These are phyloP conservation scores for Petrophora chlorosata DNA, from an alignment of 2,888 invertebrate species.

Conservation along the genomic window DNA sequence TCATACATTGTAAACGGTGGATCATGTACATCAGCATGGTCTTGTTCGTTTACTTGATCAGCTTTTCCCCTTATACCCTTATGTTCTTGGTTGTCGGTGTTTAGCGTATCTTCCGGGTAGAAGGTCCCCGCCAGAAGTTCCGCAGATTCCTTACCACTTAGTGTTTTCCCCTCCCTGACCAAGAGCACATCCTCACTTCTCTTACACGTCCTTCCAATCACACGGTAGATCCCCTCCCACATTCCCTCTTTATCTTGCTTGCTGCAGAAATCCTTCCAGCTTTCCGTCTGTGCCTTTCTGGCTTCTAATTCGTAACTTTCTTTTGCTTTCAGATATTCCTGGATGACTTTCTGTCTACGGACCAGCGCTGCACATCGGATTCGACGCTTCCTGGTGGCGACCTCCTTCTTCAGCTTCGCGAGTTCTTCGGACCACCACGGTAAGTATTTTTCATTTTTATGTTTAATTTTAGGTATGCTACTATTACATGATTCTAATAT, in stretches of 20 bases:
- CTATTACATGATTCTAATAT: neutral
- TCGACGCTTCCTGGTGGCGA: too few species aligned
- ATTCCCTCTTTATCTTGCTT: slow-evolving; percentile 21
- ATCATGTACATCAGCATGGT: neutral
- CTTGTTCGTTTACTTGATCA: neutral
- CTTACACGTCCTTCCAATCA: slow-evolving; percentile 5
- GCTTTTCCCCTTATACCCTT: neutral
- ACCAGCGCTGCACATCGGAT: slow-evolving; percentile 25
- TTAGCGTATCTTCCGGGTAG: slow-evolving; percentile 8
- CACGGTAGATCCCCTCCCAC: too few species aligned
- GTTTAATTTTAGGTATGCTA: slow-evolving; percentile 3
- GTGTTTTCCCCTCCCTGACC: neutral
- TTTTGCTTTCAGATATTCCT: slow-evolving; percentile 26
- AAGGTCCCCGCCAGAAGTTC: slow-evolving; percentile 14
- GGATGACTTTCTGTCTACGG: slow-evolving; percentile 23
- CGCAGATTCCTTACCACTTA: slow-evolving; percentile 5
- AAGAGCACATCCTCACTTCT: slow-evolving; percentile 11
- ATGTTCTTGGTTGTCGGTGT: neutral
- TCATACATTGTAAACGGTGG: neutral
- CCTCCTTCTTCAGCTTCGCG: slow-evolving; percentile 17
- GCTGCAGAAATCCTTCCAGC: slow-evolving; percentile 32
- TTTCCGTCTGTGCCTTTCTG: slow-evolving; percentile 15
- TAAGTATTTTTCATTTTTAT: neutral
- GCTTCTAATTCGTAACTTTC: slow-evolving; percentile 23
- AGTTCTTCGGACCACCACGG: slow-evolving; percentile 35